These are phyloP conservation scores for Lanius collurio DNA, from an alignment of 2,113 vertebrate species.

Conservation along the genomic window DNA sequence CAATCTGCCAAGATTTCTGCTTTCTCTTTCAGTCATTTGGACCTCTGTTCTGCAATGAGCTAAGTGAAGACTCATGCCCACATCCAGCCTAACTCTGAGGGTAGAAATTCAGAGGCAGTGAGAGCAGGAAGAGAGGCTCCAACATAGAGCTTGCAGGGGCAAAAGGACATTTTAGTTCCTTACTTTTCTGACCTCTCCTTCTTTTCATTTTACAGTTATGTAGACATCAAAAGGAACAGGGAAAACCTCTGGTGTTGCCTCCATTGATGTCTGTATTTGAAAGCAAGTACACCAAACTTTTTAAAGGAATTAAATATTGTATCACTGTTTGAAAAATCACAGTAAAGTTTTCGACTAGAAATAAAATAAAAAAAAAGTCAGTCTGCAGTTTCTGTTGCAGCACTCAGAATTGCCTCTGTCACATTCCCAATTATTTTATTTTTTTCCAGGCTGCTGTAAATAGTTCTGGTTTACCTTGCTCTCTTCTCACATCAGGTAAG, in stretches of 20 bases:
- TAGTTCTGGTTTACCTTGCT: background rate
- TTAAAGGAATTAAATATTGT: background rate
- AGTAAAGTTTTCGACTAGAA: background rate
- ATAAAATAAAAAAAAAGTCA: background rate
- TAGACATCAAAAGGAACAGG: background rate
- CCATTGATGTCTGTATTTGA: background rate
- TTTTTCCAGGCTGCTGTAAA: background rate
- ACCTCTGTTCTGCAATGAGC: background rate
- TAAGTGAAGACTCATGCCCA: background rate
- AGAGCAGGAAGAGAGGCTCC: background rate
- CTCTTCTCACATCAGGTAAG: background rate
- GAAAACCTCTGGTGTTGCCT: background rate
- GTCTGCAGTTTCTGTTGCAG: background rate
- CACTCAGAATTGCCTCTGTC: background rate
- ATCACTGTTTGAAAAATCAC: background rate
- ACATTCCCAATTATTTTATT: background rate
- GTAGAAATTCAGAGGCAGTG: background rate
- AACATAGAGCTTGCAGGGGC: background rate
- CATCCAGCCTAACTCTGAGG: background rate
- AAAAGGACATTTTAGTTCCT: background rate
- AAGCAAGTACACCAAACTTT: accelerated
- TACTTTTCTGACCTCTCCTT: background rate
- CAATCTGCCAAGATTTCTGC: conserved; percentile 34
- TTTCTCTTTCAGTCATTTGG: conserved; percentile 28
- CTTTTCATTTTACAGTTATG: background rate